Conservation (phyloP, 2,797 vertebrate genomes). For the Ctenochaetus hawaiiensis region DNA sequence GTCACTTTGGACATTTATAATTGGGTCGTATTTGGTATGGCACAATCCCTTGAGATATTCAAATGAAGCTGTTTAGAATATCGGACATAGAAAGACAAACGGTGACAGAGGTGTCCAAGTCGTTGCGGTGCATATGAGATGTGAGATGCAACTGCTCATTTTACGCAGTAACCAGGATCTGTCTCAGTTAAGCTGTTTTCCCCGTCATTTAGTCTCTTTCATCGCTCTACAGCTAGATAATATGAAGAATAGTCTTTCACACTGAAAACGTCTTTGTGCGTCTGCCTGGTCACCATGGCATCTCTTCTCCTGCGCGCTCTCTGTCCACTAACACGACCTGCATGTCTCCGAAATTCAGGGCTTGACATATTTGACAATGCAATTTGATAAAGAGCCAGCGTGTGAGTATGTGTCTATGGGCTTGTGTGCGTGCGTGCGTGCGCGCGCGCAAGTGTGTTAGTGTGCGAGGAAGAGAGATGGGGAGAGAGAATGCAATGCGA, state of each 20-base stretch:
- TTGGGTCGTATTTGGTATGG: constrained; percentile 65
- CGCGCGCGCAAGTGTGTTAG: constrained; percentile 35
- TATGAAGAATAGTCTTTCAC: constrained; percentile 11
- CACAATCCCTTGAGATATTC: constrained; percentile 46
- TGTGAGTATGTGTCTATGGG: constrained; percentile 33
- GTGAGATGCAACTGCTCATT: constrained; percentile 57
- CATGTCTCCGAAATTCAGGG: constrained; percentile 62
- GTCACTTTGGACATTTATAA: constrained; percentile 75
- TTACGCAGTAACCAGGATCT: constrained; percentile 58
- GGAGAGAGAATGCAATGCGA: constrained; percentile 81
- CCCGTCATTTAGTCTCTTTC: constrained; percentile 43
- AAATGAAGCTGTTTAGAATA: constrained; percentile 46
- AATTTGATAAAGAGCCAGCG: constrained; percentile 78
- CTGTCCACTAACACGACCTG: constrained; percentile 56
- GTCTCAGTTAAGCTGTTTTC: constrained; percentile 34
- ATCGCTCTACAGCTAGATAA: constrained; percentile 36
- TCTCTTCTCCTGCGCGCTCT: constrained; percentile 42
- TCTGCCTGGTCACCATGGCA: constrained; percentile 34
- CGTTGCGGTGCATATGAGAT: constrained; percentile 26
- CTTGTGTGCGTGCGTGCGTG: constrained; percentile 47
- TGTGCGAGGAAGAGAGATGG: constrained; percentile 34
- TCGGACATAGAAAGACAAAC: constrained; percentile 32
- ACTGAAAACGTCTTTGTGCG: constrained; percentile 34
- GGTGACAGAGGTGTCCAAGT: constrained; percentile 26
- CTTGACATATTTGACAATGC: constrained; percentile 79